Evolutionary conservation across 2,797 vertebrate species (phyloP).

Genomic region (Molossus molossus): DNA sequence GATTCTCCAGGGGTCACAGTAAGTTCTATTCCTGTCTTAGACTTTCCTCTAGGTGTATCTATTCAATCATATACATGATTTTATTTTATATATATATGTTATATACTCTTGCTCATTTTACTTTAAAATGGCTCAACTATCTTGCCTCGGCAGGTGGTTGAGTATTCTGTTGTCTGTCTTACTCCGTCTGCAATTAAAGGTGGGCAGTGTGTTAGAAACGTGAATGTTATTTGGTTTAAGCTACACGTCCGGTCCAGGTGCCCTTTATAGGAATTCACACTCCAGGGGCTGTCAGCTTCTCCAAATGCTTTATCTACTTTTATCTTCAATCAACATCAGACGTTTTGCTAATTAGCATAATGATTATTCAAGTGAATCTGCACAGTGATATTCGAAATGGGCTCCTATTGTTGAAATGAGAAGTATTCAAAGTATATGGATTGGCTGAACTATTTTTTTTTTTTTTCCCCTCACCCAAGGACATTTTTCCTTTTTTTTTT

Average conservation of each 20-base stretch:
- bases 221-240: constrained; percentile 4
- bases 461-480: too few relatives aligned
- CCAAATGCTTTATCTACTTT: neutral
- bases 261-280: neutral
- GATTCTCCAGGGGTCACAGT: neutral
- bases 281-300: neutral
- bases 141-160: neutral
- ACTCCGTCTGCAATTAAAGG: neutral
- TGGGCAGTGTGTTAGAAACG: neutral
- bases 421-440: neutral
- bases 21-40: constrained; percentile 22
- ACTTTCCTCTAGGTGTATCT: neutral
- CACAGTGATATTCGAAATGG: constrained; percentile 20
- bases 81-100: constrained; percentile 23
- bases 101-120: constrained; percentile 42
- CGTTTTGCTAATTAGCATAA: constrained; percentile 36
- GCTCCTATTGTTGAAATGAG: constrained; percentile 24
- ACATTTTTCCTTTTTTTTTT: too few relatives aligned
- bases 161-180: constrained; percentile 12
- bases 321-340: neutral
- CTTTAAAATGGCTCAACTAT: constrained; percentile 38
- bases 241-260: neutral
- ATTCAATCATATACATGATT: constrained; percentile 8
- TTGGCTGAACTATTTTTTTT: neutral
- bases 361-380: neutral